Base-by-base conservation (phyloP, 2,797 vertebrate genomes). In the Argyrosomus regius region DNA sequence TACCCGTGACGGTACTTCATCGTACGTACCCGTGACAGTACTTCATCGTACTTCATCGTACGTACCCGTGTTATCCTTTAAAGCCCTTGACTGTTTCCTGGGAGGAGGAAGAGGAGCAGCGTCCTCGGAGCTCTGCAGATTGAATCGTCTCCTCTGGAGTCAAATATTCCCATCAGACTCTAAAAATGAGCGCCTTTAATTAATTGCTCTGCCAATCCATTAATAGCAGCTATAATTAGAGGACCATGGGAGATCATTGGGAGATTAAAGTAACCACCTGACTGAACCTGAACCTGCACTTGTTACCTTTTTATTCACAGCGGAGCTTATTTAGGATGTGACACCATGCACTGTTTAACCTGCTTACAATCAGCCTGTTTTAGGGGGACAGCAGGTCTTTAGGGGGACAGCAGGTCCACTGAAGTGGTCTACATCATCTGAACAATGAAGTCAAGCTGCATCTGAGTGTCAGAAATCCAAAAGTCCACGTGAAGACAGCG, bases 151-250 rank as follows among this genome's bases (percentile, higher is more conserved):
- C 75, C 86, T 82, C 78, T 60, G 48, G 72, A 87, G 87, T 73
- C 4, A 67, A 81, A 68, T 43, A 3, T 79, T 94, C 94, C 92
- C 94, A 83, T 24, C 70, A 87, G 92, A 57, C 82, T 63, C 74
- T 79, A 85, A 90, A 87, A 91, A 83, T 82, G 81, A 86, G 81
- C 56, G 78, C 24, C 60, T 86, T 75, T 93, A 93, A 94, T 94
- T 92, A 91, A 92, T 87, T 91, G 78, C 88, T 88, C 74, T 85
- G 73, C 81, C 75, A 83, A 79, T 90, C 89, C 87, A 82, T 92
- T 95, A 94, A 92, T 82, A 88, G 84, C 75, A 63, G 87, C 92
- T 93, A 89, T 91, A 90, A 93, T 93, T 93, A 94, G 91, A 87
- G 68, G 59, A 77, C 81, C 90, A 53, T 45, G 83, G 73, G 92